Evolutionary conservation across 2,113 vertebrate genomes (phyloP).

Genomic region (Orientallactaga bullata): DNA sequence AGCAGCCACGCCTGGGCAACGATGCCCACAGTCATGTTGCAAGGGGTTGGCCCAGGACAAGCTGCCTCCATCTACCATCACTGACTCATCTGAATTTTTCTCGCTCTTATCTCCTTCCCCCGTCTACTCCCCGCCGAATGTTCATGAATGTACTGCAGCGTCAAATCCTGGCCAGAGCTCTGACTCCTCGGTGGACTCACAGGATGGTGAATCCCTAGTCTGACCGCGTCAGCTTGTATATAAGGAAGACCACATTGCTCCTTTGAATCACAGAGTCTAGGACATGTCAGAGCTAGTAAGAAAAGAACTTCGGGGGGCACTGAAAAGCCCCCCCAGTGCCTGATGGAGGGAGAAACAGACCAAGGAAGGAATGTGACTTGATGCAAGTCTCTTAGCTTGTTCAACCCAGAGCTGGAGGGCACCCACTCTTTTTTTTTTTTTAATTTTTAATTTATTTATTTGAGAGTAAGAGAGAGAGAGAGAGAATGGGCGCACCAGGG

Average conservation of each 20-base stretch:
- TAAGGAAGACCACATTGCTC: background rate
- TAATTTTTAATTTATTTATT: no score
- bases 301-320: background rate
- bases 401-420: background rate
- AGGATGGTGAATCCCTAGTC: background rate
- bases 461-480: no score
- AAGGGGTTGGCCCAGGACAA: background rate
- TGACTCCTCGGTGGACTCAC: background rate
- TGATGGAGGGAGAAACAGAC: background rate
- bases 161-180: background rate
- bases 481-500: no score
- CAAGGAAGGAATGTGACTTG: background rate
- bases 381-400: background rate
- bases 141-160: no score
- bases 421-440: background rate
- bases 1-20: background rate
- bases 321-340: no score
- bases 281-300: background rate
- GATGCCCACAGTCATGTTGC: accelerated
- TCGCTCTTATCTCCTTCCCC: background rate
- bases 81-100: background rate
- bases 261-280: background rate
- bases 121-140: background rate
- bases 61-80: background rate
- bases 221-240: background rate